Conservation (phyloP, 1,140 invertebrate species). For the Drosophila virilis region DNA sequence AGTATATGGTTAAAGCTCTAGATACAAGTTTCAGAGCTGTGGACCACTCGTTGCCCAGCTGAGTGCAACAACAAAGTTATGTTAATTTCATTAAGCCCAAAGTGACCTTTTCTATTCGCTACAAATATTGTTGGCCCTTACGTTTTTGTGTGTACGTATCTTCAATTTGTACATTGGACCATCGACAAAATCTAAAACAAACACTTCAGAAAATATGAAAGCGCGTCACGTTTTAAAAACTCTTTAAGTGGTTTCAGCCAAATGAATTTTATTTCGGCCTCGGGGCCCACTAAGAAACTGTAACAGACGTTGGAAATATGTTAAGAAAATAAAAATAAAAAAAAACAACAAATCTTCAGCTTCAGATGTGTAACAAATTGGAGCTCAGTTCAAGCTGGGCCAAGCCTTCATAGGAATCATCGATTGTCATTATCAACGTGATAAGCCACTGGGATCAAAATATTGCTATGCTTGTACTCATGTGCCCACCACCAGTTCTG, state of each 20-base stretch:
- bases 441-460: slow-evolving; percentile 62
- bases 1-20: not conserved
- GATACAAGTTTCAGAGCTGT: too few species aligned
- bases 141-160: slow-evolving; percentile 14
- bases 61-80: slow-evolving; percentile 24
- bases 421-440: slow-evolving; percentile 74
- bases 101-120: slow-evolving; percentile 58
- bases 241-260: slow-evolving; percentile 53
- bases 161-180: slow-evolving; percentile 52
- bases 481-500: slow-evolving; percentile 20
- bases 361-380: slow-evolving; percentile 31
- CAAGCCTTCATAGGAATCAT: slow-evolving; percentile 38
- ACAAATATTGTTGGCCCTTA: slow-evolving; percentile 46
- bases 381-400: slow-evolving; percentile 40
- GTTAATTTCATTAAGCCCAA: slow-evolving; percentile 51
- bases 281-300: slow-evolving; percentile 28
- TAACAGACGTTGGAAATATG: slow-evolving; percentile 50
- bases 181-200: slow-evolving; percentile 71
- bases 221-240: slow-evolving; percentile 66
- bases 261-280: slow-evolving; percentile 20
- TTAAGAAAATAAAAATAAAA: slow-evolving; percentile 71
- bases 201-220: slow-evolving; percentile 62
- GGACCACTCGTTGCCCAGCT: slow-evolving; percentile 9
- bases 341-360: slow-evolving; percentile 41
- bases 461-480: not conserved